These are phyloP conservation scores for Dendroctonus ponderosae DNA, from an alignment of 1,140 invertebrate species.

Conservation along the genomic window DNA sequence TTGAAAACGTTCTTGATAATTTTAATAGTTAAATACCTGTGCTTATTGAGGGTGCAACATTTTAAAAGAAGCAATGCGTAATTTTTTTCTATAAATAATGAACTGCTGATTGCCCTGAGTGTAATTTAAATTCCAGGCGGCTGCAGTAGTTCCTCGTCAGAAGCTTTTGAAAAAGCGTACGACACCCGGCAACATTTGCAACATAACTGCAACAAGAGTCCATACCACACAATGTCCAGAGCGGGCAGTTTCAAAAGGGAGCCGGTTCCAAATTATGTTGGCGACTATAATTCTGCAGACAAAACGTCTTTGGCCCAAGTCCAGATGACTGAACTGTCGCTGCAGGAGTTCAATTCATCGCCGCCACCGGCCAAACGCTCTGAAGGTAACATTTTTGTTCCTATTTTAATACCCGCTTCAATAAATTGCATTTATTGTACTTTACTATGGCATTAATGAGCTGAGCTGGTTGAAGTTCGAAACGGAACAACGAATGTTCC, in stretches of 20 bases:
- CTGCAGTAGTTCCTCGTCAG: slow-evolving; percentile 57
- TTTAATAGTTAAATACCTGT: no score
- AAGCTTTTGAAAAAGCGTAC: slow-evolving; percentile 60
- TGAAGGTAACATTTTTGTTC: slow-evolving; percentile 44
- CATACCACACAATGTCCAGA: slow-evolving; percentile 38
- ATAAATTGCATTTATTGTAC: no score
- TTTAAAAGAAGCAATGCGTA: no score
- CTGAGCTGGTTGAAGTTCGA: no score
- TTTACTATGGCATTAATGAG: no score
- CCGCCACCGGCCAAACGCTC: slow-evolving; percentile 58
- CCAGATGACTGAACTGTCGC: slow-evolving; percentile 64
- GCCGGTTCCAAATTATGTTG: slow-evolving; percentile 55
- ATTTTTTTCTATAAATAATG: no score
- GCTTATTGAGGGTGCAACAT: no score
- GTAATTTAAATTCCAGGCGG: slow-evolving; percentile 53
- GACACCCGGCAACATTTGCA: slow-evolving; percentile 58
- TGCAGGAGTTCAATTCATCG: slow-evolving; percentile 65
- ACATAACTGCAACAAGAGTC: slow-evolving; percentile 51
- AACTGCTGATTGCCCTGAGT: no score
- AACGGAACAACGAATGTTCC: neutral
- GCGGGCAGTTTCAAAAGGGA: slow-evolving; percentile 50
- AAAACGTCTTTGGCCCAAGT: slow-evolving; percentile 62
- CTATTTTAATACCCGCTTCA: neutral
- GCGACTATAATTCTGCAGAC: slow-evolving; percentile 63
- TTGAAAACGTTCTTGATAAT: no score